These are phyloP conservation scores for Rynchops niger DNA, from an alignment of 2,113 vertebrate genomes.

Conservation along the genomic window DNA sequence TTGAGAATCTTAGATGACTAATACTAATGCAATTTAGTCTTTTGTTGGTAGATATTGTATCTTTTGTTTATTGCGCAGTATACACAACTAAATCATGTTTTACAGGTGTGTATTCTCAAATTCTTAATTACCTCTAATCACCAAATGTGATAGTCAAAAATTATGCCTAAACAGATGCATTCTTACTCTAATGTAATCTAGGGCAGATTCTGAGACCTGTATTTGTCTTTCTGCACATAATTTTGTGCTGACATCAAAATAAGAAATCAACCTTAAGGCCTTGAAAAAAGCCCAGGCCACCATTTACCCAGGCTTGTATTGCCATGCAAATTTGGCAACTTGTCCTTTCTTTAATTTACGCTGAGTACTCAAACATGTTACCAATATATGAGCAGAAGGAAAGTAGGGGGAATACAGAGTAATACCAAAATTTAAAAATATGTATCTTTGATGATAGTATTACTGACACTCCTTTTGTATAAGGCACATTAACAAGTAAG, in stretches of 20 bases:
- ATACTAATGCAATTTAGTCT: neutral
- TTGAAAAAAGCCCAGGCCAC: neutral
- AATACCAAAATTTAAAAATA: neutral
- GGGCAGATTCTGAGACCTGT: neutral
- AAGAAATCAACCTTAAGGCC: neutral
- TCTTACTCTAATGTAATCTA: neutral
- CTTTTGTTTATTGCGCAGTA: neutral
- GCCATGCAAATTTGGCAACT: neutral
- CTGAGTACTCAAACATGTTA: neutral
- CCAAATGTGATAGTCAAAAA: neutral
- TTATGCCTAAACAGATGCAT: neutral
- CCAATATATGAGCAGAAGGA: neutral
- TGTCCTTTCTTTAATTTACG: neutral
- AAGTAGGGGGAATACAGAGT: neutral
- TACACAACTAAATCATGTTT: neutral
- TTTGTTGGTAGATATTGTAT: neutral
- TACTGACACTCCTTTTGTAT: neutral
- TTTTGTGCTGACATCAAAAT: neutral
- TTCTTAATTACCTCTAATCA: neutral
- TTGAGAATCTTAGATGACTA: neutral
- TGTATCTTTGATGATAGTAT: neutral
- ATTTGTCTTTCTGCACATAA: neutral
- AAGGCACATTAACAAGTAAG: conserved; percentile 38
- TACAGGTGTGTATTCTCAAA: neutral
- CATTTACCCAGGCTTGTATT: neutral